Evolutionary conservation across 2,888 invertebrate species (phyloP), one percentile per base, ranked within the genome.

Genomic region (Phaonia tiefii): DNA sequence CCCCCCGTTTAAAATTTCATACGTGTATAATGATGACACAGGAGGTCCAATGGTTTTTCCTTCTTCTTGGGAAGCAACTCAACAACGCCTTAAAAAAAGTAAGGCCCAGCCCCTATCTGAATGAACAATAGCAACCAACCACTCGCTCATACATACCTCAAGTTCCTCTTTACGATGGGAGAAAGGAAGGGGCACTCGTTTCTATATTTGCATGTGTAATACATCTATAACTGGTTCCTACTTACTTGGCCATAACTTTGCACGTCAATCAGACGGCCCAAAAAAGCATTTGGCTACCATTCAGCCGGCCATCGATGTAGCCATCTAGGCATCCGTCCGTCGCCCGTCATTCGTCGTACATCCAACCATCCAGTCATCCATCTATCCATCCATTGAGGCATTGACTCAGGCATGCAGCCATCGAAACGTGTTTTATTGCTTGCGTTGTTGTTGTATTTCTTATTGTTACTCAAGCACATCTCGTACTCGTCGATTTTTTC

Each of bases 81-180:
- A 78, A 81, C 81, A 81, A 81, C 81, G 81, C 81, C 81, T 81
- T 81, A 75, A 71, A 31, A 31, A 31, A n/a, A 78, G 65, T 81
- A 81, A 81, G 81, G 78, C 81, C 81, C 81, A 49, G 78, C 81
- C 81, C 81, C 81, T 81, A 81, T 74, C 75, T 74, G 69, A 75
- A 31, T 67, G 66, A 67, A 49, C n/a, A 42, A 22, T 15, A 15
- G 25, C n/a, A 31, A 25, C 2, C 4, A 58, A 60, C 17, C 63
- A 65, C 71, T 67, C 80, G 54, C 58, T n/a, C n/a, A n/a, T 69
- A 44, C 42, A 70, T 26, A 31, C 31, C 31, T 31, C 8, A 31
- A 31, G 31, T 8, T 31, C 8, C n/a, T 22, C 13, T 56, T 22
- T 11, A 20, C 49, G 15, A 15, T 49, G 15, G 17, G n/a, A n/a